These are phyloP conservation scores for Eurosta solidaginis DNA, from an alignment of 1,140 invertebrate species.

Conservation along the genomic window DNA sequence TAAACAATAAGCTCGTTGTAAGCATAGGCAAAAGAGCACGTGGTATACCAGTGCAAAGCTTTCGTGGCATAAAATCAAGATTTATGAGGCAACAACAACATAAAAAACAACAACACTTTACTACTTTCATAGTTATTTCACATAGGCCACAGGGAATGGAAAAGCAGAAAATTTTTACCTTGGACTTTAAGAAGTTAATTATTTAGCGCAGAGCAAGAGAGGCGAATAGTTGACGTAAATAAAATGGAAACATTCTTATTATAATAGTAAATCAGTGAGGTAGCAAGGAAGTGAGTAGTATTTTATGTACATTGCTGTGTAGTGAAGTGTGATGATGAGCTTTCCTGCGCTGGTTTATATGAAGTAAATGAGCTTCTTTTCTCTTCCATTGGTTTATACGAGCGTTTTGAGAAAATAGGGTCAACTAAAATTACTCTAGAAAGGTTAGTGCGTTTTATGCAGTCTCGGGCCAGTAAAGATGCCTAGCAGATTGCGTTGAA, in stretches of 20 bases:
- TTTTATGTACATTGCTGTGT: too few species aligned
- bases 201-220: neutral
- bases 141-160: neutral
- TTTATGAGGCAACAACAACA: constrained; percentile 5
- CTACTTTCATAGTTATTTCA: neutral
- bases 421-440: neutral
- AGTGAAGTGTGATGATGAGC: neutral
- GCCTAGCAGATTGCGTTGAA: neutral
- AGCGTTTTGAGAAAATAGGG: neutral
- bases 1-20: too few species aligned
- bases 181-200: neutral
- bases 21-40: neutral
- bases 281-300: too few species aligned
- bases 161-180: neutral
- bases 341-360: neutral
- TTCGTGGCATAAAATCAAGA: constrained; percentile 22
- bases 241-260: constrained; percentile 1
- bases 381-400: neutral
- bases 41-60: neutral
- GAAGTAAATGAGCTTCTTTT: neutral
- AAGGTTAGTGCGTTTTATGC: neutral
- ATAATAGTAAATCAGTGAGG: too few species aligned
- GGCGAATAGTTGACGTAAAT: too few species aligned
- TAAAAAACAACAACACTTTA: constrained; percentile 9
- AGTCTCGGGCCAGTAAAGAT: neutral